Conservation (phyloP, 2,888 invertebrate genomes). For the Timandra comae region DNA sequence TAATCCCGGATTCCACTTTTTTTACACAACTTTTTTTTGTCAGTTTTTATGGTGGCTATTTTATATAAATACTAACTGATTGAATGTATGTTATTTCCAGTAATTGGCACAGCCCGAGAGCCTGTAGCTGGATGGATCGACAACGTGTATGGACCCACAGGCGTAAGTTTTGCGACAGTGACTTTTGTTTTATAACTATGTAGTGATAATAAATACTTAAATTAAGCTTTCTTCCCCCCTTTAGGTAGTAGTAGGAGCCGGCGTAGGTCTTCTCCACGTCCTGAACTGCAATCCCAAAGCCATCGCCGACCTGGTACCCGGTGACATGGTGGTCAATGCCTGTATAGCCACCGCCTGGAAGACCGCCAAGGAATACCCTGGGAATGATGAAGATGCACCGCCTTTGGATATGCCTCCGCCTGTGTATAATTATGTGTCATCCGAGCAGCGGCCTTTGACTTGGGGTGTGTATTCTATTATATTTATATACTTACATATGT, state of each 20-base stretch:
- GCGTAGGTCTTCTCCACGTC: conserved; percentile 83
- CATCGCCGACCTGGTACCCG: conserved; percentile 86
- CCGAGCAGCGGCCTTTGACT: conserved; percentile 84
- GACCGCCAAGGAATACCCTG: conserved; percentile 56
- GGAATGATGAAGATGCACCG: conserved; percentile 54
- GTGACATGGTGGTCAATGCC: conserved; percentile 85
- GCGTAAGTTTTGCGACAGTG: conserved; percentile 39
- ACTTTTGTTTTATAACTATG: background rate
- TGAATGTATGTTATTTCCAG: too few species aligned
- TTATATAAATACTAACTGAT: too few species aligned
- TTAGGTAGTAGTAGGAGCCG: conserved; percentile 78
- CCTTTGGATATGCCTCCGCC: conserved; percentile 59
- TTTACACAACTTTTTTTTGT: too few species aligned
- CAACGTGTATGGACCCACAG: conserved; percentile 84
- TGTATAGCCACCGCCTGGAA: conserved; percentile 83
- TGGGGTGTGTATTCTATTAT: conserved; percentile 74
- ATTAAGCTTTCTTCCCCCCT: conserved; percentile 33
- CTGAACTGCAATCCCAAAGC: conserved; percentile 79
- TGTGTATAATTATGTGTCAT: conserved; percentile 91
- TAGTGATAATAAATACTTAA: too few species aligned
- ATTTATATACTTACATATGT: background rate
- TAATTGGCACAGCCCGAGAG: conserved; percentile 72
- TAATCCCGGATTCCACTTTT: too few species aligned
- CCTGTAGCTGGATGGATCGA: conserved; percentile 84
- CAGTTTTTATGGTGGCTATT: too few species aligned